A percentile compares a stretch with the other conserved stretches of the same genome.
Conservation (phyloP, 2,888 invertebrate genomes). For the Blera fallax region DNA sequence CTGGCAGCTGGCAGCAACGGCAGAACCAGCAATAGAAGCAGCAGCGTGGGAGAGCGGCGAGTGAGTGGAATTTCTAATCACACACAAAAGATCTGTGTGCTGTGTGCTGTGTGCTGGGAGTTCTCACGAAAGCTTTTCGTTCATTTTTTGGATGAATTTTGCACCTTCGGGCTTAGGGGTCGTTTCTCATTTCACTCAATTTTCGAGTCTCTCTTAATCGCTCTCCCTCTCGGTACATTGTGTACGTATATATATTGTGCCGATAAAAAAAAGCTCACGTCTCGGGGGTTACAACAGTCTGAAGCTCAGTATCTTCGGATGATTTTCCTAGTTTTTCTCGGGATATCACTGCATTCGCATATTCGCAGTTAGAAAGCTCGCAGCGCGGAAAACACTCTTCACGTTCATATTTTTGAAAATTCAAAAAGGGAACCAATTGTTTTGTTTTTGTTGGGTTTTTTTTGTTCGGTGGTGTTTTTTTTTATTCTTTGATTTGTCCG, state of each 20-base stretch:
- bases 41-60: constrained; percentile 56
- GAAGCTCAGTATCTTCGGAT: constrained; percentile 69
- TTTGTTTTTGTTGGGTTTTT: constrained; percentile 14
- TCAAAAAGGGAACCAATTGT: constrained; percentile 15
- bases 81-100: background rate
- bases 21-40: background rate
- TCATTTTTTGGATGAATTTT: constrained; percentile 54
- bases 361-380: constrained; percentile 68
- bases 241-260: background rate
- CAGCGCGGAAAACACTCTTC: constrained; percentile 62
- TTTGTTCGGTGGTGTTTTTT: constrained; percentile 4
- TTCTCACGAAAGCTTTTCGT: constrained; percentile 37
- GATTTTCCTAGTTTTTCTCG: constrained; percentile 73
- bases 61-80: constrained; percentile 49
- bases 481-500: background rate
- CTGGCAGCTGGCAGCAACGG: background rate
- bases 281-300: constrained; percentile 61
- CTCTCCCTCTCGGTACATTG: constrained; percentile 13
- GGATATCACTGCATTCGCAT: constrained; percentile 72
- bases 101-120: too few species aligned
- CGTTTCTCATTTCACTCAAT: constrained; percentile 28
- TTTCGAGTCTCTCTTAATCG: too few species aligned
- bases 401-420: constrained; percentile 48
- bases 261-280: constrained; percentile 52
- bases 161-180: constrained; percentile 63